Evolutionary conservation across 2,888 invertebrate genomes (phyloP), one percentile per base, ranked within the genome.

Genomic region (Volucella inflata): DNA sequence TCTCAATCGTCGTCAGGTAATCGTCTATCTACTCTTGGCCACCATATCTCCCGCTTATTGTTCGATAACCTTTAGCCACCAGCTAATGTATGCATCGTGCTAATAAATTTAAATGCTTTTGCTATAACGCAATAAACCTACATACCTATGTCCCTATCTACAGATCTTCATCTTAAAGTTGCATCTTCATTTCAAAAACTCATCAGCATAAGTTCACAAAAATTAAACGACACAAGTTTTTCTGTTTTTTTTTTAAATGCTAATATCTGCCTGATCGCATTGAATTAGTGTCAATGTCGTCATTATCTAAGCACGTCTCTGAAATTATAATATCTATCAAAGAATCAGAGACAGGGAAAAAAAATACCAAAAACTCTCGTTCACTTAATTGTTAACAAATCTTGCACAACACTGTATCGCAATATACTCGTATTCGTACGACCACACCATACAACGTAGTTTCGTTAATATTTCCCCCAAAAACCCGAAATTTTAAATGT

Each of bases 201-300:
- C 60, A 74, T 67, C 65, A n/a, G 51, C 72, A 57, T 46, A 59
- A 11, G 36, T n/a, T 12, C 9, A 59, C 53, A 53, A 51, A 67
- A 50, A 68, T 48, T 40, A 46, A 38, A 46, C 30, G 30, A 30
- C 0, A 6, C 4, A 30, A 30, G 30, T 30, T 21, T 21, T 21
- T 30, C 0, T 51, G 30, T 30, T 21, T 21, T 21, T 30, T 1
- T 51, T 55, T 59, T 40, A 40, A 64, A 55, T 53, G 9, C 46
- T 14, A 50, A 65, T 50, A 30, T 65, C 4, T 70, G 59, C 55
- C 50, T 30, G 60, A 62, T 42, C 62, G 30, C 30, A 53, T 50
- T 38, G 71, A 74, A 83, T 74, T 83, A 74, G 53, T 83, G 83
- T 83, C 83, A 78, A 83, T 83, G 83, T 83, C 83, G 57, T 46